Base-by-base conservation (phyloP, 37 sponge, comb jelly and placozoan species). In the Ianthella basta region DNA sequence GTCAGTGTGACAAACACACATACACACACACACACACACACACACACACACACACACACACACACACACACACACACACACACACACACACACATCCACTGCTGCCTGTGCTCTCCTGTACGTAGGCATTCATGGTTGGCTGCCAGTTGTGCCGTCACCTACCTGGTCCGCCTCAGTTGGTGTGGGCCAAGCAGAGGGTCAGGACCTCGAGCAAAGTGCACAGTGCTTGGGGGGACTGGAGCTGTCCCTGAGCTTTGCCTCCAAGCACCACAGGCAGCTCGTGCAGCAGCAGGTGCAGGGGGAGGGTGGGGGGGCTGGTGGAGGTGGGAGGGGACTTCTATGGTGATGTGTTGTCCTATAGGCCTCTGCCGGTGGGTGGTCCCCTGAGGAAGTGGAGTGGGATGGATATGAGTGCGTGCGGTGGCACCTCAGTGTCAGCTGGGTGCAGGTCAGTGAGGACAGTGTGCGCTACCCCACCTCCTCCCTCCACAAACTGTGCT, bases 71-170 rank as follows among this genome's bases (percentile, higher is more conserved):
- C 50, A 44, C 50, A 44, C 50, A 44, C 50, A 44, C 50, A 44
- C 50, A 44, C 8, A 8, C 50, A 44, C 50, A 44, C 50, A 44
- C 50, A 44, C 50, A 44, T 10, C 50, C 50, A 44, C 50, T 44
- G 6, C 50, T 44, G 50, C 8, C 50, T 44, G 50, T 44, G 3
- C 50, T 44, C 50, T 44, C 50, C 50, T 44, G 50, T 8, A n/a
- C n/a, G n/a, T n/a, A 92, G 93, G 93, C 14, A 55, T 87, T 19
- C 36, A 59, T 79, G 93, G 91, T 37, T 93, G 93, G 93, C 86
- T 87, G 29, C 82, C 93, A 19, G 15, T 92, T 40, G 34, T 40
- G 20, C 55, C 83, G 1, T 68, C 72, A 0, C 55, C 53, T 18
- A n/a, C 60, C 0, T 69, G 30, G 33, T 72, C 44, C 44, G 50